These are phyloP conservation scores for Otus sunia DNA, from an alignment of 2,113 vertebrate species.

Conservation along the genomic window DNA sequence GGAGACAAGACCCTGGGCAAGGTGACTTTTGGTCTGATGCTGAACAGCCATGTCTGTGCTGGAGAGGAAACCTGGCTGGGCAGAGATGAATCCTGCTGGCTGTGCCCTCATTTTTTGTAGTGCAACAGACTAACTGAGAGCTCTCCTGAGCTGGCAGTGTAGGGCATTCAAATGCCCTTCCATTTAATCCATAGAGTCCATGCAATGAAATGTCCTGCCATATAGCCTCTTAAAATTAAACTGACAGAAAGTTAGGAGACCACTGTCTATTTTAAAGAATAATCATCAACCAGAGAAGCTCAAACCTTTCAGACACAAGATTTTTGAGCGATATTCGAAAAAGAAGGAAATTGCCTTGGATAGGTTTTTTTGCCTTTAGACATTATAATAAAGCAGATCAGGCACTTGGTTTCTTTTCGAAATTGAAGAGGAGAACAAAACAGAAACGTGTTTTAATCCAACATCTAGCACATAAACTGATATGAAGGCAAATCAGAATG, in stretches of 20 bases:
- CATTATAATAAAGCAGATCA: not conserved
- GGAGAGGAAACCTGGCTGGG: not conserved
- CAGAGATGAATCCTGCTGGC: not conserved
- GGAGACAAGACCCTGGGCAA: not conserved
- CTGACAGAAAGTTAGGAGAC: not conserved
- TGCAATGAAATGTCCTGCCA: not conserved
- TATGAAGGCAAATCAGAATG: not conserved
- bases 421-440: not conserved
- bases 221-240: not conserved
- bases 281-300: not conserved
- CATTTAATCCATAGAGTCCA: not conserved
- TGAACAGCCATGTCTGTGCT: not conserved
- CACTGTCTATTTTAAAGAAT: not conserved
- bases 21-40: not conserved
- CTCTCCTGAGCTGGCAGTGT: not conserved
- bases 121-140: not conserved
- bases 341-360: not conserved
- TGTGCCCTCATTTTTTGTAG: not conserved
- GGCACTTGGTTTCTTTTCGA: fast-evolving
- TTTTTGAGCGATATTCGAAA: not conserved
- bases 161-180: not conserved
- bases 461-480: not conserved
- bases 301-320: not conserved
- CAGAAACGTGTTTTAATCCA: not conserved
- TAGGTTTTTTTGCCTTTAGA: not conserved